A percentile compares a stretch with the other conserved stretches of the same genome.
phyloP scores from a whole-genome alignment of 2,797 vertebrate species.

The Gila robusta region DNA sequence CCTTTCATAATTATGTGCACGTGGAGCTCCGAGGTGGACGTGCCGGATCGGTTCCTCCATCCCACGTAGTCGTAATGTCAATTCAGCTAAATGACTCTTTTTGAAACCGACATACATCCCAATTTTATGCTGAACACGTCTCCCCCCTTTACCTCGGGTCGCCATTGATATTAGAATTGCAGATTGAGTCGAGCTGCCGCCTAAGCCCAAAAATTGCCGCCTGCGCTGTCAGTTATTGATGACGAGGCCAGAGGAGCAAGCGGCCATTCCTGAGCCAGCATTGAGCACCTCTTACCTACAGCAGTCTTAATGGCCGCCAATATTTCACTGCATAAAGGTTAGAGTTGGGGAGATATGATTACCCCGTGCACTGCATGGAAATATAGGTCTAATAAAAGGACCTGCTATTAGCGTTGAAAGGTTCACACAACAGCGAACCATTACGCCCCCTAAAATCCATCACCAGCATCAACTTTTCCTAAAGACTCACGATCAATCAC shows the following conservation, averaged over 20 bases:
- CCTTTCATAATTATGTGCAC: constrained; percentile 60
- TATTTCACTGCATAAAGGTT: constrained; percentile 61
- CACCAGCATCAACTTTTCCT: constrained; percentile 59
- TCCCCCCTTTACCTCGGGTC: constrained; percentile 48
- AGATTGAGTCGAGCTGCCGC: constrained; percentile 59
- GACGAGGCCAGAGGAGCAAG: constrained; percentile 58
- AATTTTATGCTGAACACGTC: constrained; percentile 63
- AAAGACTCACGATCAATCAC: constrained; percentile 60
- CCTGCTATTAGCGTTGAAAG: constrained; percentile 50
- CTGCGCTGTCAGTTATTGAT: constrained; percentile 68
- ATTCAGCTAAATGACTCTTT: constrained; percentile 57
- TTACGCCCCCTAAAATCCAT: constrained; percentile 62
- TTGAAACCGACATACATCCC: constrained; percentile 58
- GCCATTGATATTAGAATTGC: constrained; percentile 67
- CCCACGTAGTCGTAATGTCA: constrained; percentile 39
- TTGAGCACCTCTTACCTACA: constrained; percentile 60
- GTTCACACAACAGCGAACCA: constrained; percentile 45
- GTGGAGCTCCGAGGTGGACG: constrained; percentile 39
- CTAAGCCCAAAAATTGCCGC: constrained; percentile 58
- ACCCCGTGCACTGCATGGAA: constrained; percentile 49
- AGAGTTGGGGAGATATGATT: constrained; percentile 67
- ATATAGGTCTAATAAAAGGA: constrained; percentile 57
- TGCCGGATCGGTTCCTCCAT: background rate
- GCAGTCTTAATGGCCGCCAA: constrained; percentile 60
- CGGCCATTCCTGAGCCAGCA: constrained; percentile 27